Evolutionary conservation across 2,888 invertebrate genomes (phyloP), one percentile per base, ranked within the genome.

Genomic region (Branchipolynoe longqiensis): DNA sequence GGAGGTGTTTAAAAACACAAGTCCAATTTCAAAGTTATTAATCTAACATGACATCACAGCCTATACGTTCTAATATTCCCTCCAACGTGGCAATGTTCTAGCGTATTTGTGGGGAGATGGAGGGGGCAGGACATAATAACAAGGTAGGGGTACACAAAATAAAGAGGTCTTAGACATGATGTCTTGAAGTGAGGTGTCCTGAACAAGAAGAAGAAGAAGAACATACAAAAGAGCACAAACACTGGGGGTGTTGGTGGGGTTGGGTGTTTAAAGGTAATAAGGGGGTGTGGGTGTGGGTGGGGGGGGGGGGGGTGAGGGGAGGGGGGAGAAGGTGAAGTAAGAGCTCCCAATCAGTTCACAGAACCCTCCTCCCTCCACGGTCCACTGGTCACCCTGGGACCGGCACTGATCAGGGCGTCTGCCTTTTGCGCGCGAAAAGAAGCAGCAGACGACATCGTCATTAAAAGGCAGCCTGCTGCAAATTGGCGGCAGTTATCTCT

Each of bases 401-500:
- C 41, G 48, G 22, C 12, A 48, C 48, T 78, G 78, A 78, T 48
- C 78, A 78, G 48, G 78, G 78, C 31, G 14, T n/a, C 48, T 18
- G 22, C 78, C 28, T 73, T 54, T 41, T 54, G 28, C 8, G 14
- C 12, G n/a, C n/a, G n/a, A n/a, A n/a, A n/a, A n/a, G n/a, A n/a
- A n/a, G 78, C n/a, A 41, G 78, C 78, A 41, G 78, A 18, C 78
- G 48, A 48, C 78, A 78, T 78, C 48, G 48, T 78, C 78, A 78
- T 78, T 78, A 78, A 78, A 78, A 78, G 78, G 78, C 78, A 48
- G 48, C 48, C 41, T 48, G 78, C 28, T 48, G 14, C 78, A 78
- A 78, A 78, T 78, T 78, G 78, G 48, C 78, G n/a, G n/a, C 78
- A 78, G 28, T 78, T 78, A 78, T 78, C 69, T 69, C 6, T n/a